phyloP scores from a whole-genome alignment of 64 coral and sea anemone genomes.

The Stichodactyla mertensii region DNA sequence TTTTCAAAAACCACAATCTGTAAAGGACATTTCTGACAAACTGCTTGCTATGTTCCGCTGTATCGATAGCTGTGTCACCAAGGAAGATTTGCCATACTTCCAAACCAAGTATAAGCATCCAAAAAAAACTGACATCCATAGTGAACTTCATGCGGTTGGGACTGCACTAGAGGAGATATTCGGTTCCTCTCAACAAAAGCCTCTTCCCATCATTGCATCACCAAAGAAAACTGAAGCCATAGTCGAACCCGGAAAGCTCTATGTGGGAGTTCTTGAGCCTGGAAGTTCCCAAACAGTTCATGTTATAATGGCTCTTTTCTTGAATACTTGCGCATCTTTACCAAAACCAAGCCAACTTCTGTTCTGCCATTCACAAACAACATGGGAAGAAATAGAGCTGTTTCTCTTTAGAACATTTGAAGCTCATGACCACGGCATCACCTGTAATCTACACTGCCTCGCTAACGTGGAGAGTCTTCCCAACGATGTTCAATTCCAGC shows the following conservation, averaged over 20 bases:
- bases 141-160: conserved; percentile 50
- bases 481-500: conserved; percentile 84
- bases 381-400: conserved; percentile 80
- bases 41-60: conserved; percentile 52
- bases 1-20: not conserved
- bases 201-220: not conserved
- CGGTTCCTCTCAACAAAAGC: not conserved
- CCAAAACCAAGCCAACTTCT: conserved; percentile 83
- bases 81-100: conserved; percentile 30
- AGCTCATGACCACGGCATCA: conserved; percentile 19
- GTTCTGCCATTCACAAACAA: conserved; percentile 76
- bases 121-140: conserved; percentile 19
- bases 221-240: conserved; percentile 11
- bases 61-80: conserved; percentile 38
- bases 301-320: conserved; percentile 74
- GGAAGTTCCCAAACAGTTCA: conserved; percentile 66
- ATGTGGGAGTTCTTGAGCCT: conserved; percentile 74
- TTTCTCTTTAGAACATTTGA: conserved; percentile 69
- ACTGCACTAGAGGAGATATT: conserved; percentile 47
- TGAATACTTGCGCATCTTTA: conserved; percentile 40
- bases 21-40: not conserved
- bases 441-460: conserved; percentile 64
- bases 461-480: conserved; percentile 80
- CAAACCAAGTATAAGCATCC: conserved; percentile 34
- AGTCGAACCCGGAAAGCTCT: conserved; percentile 72